Conservation (phyloP, 37 sponge, comb jelly and placozoan species). For the Lycopodina hypogea region DNA sequence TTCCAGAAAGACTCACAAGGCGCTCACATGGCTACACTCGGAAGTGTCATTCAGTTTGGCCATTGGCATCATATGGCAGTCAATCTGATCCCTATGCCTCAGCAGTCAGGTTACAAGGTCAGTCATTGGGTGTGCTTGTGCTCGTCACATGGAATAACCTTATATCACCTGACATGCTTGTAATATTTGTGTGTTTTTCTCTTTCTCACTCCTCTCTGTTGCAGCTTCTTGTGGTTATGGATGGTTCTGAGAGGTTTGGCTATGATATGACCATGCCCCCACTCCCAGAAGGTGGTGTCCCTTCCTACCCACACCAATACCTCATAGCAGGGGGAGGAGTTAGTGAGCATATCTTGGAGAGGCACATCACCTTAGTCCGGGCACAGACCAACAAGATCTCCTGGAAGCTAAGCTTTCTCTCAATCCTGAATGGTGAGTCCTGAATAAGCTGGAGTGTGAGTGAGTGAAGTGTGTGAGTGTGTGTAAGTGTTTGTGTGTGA, state of each 20-base stretch:
- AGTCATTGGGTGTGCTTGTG: not conserved
- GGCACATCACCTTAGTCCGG: conserved; percentile 38
- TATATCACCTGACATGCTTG: not conserved
- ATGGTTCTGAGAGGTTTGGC: conserved; percentile 39
- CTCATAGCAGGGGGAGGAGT: conserved; percentile 65
- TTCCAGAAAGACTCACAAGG: not conserved
- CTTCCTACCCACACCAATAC: conserved; percentile 25
- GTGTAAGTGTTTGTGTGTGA: too few relatives aligned
- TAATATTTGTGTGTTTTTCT: not conserved
- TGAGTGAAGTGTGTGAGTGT: too few relatives aligned
- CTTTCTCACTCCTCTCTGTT: not conserved
- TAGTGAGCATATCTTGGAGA: conserved; percentile 30
- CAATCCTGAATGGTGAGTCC: conserved; percentile 44
- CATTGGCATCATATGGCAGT: conserved; percentile 52
- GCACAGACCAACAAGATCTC: conserved; percentile 26
- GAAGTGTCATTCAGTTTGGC: conserved; percentile 37
- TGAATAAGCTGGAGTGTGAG: too few relatives aligned
- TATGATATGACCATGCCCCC: not conserved
- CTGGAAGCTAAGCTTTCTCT: conserved; percentile 56
- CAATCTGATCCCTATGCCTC: conserved; percentile 27
- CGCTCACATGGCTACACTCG: conserved; percentile 27
- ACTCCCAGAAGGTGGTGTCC: not conserved
- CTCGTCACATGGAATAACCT: not conserved
- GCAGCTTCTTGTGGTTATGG: conserved; percentile 47
- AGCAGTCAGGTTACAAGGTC: conserved; percentile 23